phyloP scores from a whole-genome alignment of 2,888 invertebrate species.

The Chalcosyrphus nemorum region DNA sequence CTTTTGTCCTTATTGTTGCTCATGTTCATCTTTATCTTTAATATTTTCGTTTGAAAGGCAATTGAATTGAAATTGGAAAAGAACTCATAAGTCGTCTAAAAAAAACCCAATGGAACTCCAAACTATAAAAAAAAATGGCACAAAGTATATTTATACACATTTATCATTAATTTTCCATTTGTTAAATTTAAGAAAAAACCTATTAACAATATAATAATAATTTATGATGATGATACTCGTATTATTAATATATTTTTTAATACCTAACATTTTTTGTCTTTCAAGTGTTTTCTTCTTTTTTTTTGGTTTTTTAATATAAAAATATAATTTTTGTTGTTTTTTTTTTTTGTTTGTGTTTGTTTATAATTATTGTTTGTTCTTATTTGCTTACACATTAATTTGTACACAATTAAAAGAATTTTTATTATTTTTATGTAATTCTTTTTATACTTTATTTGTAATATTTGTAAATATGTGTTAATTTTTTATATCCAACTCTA shows the following conservation, averaged over 20 bases:
- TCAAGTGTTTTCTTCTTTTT: slow-evolving; percentile 36
- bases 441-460: slow-evolving; percentile 35
- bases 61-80: slow-evolving; percentile 70
- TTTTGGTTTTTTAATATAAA: slow-evolving; percentile 59
- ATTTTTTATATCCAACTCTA: slow-evolving; percentile 44
- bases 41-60: slow-evolving; percentile 47
- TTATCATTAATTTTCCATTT: slow-evolving; percentile 19
- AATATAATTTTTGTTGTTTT: slow-evolving; percentile 57
- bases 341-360: slow-evolving; percentile 29
- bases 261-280: slow-evolving; percentile 40
- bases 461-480: slow-evolving; percentile 68
- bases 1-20: slow-evolving; percentile 70
- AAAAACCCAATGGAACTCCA: slow-evolving; percentile 24
- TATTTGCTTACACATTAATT: slow-evolving; percentile 65
- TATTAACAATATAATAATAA: slow-evolving; percentile 61
- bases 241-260: slow-evolving; percentile 53
- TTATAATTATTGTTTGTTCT: slow-evolving; percentile 56
- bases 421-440: slow-evolving; percentile 52
- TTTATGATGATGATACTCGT: slow-evolving; percentile 65
- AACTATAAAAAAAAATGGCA: slow-evolving; percentile 54
- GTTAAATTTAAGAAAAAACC: slow-evolving; percentile 32
- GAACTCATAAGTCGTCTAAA: slow-evolving; percentile 45
- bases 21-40: slow-evolving; percentile 35
- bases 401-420: slow-evolving; percentile 70
- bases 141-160: slow-evolving; percentile 44